Base-by-base conservation (phyloP, 2,113 vertebrate genomes). In the Callopanchax toddi region DNA sequence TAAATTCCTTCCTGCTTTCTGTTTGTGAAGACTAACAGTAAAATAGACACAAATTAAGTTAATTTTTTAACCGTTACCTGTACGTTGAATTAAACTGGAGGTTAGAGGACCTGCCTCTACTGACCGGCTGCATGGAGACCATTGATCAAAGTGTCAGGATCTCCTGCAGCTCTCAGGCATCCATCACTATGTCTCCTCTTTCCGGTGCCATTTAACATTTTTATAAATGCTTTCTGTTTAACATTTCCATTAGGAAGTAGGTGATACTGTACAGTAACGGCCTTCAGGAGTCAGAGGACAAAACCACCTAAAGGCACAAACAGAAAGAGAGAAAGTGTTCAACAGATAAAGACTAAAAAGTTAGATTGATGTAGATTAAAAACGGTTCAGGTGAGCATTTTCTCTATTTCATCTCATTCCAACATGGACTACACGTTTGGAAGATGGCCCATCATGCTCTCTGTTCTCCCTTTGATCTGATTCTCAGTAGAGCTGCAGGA, bases 131-230 rank as follows among this genome's bases (percentile, higher is more conserved):
- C 46, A 42, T 21, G 45, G 52, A 39, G 44, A 53, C 52, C 86
- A 88, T 88, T 75, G 74, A 88, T 90, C 86, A 87, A 63, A 64
- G 67, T 61, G 42, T 69, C 74, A 76, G 55, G 74, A 63, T 79
- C 70, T 53, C 59, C 77, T 59, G 71, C 71, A 18, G 63, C 16
- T 32, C 48, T 60, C 55, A 2, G 29, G 55, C 50, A 86, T 89
- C 78, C 68, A 83, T 87, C 84, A 85, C 16, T 49, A 1, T 17
- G 43, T 51, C 73, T 71, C 48, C 57, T 74, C 62, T 36, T 53
- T 60, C 55, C 69, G 70, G 63, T 23, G 66, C 73, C 71, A 42
- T 84, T 84, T 75, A 67, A 60, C 82, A 69, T 78, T 74, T 84
- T 64, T 76, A 83, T 44, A 73, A 86, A 81, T 60, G 73, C 66